Base-by-base conservation (phyloP, 2,888 invertebrate genomes). In the Eupithecia exiguata region DNA sequence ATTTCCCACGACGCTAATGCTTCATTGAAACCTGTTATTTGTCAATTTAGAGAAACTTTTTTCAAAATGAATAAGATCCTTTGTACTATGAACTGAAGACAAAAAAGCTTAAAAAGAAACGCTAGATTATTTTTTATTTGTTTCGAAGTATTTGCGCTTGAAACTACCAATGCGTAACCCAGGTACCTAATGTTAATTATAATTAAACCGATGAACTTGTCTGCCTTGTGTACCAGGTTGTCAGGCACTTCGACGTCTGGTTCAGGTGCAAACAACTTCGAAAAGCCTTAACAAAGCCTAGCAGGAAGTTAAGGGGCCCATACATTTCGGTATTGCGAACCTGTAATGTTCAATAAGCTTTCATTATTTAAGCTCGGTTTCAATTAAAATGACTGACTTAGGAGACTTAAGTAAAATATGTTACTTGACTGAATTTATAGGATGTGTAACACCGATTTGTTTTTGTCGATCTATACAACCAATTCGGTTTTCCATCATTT, bases 231-330 rank as follows among this genome's bases (percentile, higher is more conserved):
- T 62, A 35, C 21, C 21, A 14, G 25, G 58, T 58, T 58, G 58
- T 58, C 14, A 25, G 58, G 58, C 58, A 58, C 25, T 5, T 58
- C 25, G 58, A 25, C 58, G 58, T 62, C 67, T n/a, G 74, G 68
- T 69, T 73, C 75, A 75, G 75, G 75, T 75, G 75, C 68, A 25
- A 71, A 67, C 71, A 70, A 71, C 74, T 65, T 71, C 49, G 46
- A 62, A 72, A 70, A 70, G 70, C 70, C 72, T 72, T 40, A 43
- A 38, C 69, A 72, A 68, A 75, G 72, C 75, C 68, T 66, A 40
- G 66, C 66, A 72, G 67, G 72, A 75, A 75, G 65, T 71, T 75
- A 75, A 66, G 68, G 68, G 72, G 70, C 75, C 75, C 72, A 75
- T 75, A 75, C 70, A 70, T 73, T 71, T 46, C 68, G 62, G 68